Percentiles rank a stretch among this genome's conserved stretches.
phyloP scores from a whole-genome alignment of 1,140 invertebrate genomes.

The Drosophila simulans region DNA sequence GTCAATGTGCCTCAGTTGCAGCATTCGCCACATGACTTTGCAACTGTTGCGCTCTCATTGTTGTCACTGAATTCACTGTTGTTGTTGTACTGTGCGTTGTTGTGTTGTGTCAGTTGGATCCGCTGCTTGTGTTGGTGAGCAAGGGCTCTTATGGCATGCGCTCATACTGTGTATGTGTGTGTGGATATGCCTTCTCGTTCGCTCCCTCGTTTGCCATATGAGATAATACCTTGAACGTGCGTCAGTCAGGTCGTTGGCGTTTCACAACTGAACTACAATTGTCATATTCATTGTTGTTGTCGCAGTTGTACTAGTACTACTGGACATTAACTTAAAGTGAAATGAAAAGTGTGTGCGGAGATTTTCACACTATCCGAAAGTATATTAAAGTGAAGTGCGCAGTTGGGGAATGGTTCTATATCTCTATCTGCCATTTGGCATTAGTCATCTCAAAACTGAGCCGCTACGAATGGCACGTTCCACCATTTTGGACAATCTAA shows the following conservation, averaged over 20 bases:
- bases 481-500: slow-evolving; percentile 65
- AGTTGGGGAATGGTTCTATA: slow-evolving; percentile 12
- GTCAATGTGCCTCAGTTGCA: slow-evolving; percentile 47
- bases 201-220: slow-evolving; percentile 47
- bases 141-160: slow-evolving; percentile 53
- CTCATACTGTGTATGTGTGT: slow-evolving; percentile 10
- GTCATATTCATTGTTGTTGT: slow-evolving; percentile 24
- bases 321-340: slow-evolving; percentile 35
- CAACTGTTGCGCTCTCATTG: slow-evolving; percentile 67
- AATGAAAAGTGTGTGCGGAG: slow-evolving; percentile 59
- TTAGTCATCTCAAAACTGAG: slow-evolving; percentile 38
- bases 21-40: slow-evolving; percentile 53
- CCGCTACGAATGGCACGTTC: slow-evolving; percentile 41
- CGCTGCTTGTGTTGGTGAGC: slow-evolving; percentile 30
- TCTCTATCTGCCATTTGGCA: slow-evolving; percentile 26
- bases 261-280: slow-evolving; percentile 69
- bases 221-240: slow-evolving; percentile 84
- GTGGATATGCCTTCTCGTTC: slow-evolving; percentile 6
- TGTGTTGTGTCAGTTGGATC: slow-evolving; percentile 23
- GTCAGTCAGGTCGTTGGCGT: slow-evolving; percentile 81
- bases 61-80: slow-evolving; percentile 31
- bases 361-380: background rate
- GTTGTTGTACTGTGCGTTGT: slow-evolving; percentile 7
- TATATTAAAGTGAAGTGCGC: slow-evolving; percentile 20
- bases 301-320: slow-evolving; percentile 14